Evolutionary conservation across 2,113 vertebrate species (phyloP).

Genomic region (Pteronura brasiliensis): DNA sequence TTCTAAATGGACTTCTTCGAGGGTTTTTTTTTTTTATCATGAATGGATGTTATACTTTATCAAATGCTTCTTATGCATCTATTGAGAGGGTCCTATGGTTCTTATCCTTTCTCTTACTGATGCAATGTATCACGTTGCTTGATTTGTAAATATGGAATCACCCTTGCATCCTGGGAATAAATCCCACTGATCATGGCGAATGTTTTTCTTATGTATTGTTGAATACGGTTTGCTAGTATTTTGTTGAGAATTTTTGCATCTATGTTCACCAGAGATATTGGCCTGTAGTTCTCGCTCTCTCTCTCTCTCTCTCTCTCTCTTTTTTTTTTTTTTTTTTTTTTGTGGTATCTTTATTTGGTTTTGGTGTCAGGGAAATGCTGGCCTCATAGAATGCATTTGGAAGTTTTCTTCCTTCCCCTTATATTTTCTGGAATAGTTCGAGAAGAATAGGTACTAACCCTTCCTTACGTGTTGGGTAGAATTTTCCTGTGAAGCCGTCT

Average conservation of each 20-base stretch:
- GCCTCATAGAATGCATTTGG: neutral
- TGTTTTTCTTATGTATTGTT: neutral
- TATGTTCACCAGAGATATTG: neutral
- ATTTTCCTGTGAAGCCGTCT: neutral
- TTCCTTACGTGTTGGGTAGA: neutral
- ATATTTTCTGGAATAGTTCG: neutral
- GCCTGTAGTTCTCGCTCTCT: neutral
- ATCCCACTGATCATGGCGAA: neutral
- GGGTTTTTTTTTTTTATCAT: neutral
- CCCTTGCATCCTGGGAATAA: neutral
- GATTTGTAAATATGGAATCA: neutral
- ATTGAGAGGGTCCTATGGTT: neutral
- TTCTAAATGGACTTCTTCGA: neutral
- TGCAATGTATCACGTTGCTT: neutral
- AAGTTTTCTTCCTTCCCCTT: neutral
- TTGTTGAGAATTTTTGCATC: neutral
- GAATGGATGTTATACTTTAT: neutral
- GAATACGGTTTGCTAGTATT: neutral
- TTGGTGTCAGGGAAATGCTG: neutral
- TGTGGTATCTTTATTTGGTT: no score
- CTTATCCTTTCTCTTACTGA: neutral
- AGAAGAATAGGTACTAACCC: neutral
- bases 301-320: no score
- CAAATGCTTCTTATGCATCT: neutral
- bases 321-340: no score